Conservation (phyloP, 2,888 invertebrate species). For the Acanthosoma haemorrhoidale region DNA sequence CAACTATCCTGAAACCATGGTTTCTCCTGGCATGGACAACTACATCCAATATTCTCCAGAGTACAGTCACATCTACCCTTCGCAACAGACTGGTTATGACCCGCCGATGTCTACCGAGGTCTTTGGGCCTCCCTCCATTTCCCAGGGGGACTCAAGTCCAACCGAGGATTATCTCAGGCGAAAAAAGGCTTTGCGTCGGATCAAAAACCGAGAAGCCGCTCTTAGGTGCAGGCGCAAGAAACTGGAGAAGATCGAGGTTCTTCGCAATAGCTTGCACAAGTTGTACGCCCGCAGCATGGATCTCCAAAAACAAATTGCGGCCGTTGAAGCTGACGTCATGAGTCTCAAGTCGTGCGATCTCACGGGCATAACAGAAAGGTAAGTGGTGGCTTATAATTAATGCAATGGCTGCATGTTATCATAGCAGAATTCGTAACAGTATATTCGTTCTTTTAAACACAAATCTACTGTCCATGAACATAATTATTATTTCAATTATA, state of each 20-base stretch:
- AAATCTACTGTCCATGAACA: no score
- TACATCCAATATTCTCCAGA: not conserved
- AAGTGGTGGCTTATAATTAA: no score
- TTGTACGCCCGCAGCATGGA: not conserved
- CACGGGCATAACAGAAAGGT: no score
- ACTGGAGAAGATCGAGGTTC: not conserved
- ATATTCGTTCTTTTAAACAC: no score
- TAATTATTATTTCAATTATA: no score
- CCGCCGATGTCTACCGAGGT: not conserved
- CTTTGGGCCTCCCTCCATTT: no score
- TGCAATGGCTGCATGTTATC: no score
- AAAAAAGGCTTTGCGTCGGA: not conserved
- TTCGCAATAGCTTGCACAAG: not conserved
- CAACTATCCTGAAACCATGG: not conserved
- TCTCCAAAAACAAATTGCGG: not conserved
- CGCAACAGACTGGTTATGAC: not conserved
- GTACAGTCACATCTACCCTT: no score
- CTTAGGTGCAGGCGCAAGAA: not conserved
- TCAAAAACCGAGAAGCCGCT: not conserved
- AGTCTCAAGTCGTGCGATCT: not conserved
- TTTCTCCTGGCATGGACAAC: no score
- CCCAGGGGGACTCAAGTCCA: no score
- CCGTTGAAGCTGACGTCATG: not conserved
- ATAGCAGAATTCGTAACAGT: no score
- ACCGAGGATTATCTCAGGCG: not conserved